Conservation (phyloP, 1,140 invertebrate species). For the Eulimnadia texana region DNA sequence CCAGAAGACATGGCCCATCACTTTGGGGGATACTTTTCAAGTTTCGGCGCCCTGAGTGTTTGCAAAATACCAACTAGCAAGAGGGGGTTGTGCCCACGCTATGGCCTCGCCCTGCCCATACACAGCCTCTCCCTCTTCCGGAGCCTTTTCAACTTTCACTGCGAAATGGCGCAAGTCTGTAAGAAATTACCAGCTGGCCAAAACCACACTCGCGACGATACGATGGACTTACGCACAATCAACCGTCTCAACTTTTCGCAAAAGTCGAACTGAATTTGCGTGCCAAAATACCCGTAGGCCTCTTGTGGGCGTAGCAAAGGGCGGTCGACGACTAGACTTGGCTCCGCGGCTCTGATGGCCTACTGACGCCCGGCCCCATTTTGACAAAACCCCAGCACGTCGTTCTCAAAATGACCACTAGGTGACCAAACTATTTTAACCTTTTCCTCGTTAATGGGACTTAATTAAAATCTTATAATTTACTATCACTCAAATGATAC, state of each 20-base stretch:
- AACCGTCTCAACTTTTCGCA: too few species aligned
- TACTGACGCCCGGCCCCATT: not conserved
- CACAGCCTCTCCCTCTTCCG: not conserved
- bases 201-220: too few species aligned
- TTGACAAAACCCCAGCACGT: not conserved
- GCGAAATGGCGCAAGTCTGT: too few species aligned
- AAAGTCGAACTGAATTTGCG: too few species aligned
- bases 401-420: too few species aligned
- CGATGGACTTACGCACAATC: too few species aligned
- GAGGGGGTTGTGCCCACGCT: not conserved
- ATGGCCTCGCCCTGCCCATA: not conserved
- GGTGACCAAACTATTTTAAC: too few species aligned
- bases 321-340: not conserved
- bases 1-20: not conserved
- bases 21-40: not conserved
- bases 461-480: too few species aligned
- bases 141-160: not conserved
- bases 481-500: too few species aligned
- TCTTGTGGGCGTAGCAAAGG: not conserved
- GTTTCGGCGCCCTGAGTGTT: not conserved
- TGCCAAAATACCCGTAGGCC: not conserved
- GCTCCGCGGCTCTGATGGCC: not conserved
- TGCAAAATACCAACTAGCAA: not conserved
- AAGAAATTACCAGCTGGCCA: too few species aligned
- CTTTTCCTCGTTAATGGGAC: too few species aligned